These are phyloP conservation scores for Melanocharis versteri DNA, from an alignment of 2,113 vertebrate genomes.

Conservation along the genomic window DNA sequence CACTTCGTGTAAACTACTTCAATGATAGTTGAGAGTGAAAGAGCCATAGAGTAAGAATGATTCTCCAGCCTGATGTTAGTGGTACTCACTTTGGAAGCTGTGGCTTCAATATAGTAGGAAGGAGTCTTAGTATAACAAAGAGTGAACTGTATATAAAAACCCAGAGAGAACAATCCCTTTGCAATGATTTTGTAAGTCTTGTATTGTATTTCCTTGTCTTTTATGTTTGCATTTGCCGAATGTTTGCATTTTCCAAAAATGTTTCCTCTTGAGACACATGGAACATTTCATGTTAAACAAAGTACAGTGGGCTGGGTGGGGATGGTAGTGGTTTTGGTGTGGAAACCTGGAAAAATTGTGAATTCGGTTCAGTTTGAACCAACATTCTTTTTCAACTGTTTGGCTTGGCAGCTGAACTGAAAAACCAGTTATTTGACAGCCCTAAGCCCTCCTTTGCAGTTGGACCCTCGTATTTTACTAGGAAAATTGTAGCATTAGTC, in stretches of 20 bases:
- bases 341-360: constrained; percentile 50
- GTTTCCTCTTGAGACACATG: not conserved
- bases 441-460: constrained; percentile 1
- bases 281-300: not conserved
- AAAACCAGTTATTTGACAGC: not conserved
- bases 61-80: not conserved
- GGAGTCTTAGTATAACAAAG: not conserved
- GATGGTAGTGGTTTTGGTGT: constrained; percentile 26
- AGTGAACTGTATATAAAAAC: not conserved
- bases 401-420: constrained; percentile 42
- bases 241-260: not conserved
- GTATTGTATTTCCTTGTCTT: not conserved
- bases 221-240: not conserved
- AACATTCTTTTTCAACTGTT: constrained; percentile 33
- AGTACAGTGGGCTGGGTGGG: not conserved
- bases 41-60: not conserved
- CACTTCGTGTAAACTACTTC: not conserved
- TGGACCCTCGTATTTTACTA: not conserved
- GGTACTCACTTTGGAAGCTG: not conserved
- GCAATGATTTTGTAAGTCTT: not conserved
- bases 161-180: not conserved
- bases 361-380: not conserved
- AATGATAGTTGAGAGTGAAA: not conserved
- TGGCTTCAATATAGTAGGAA: not conserved
- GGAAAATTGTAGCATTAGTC: not conserved